phyloP scores from a whole-genome alignment of 2,888 invertebrate species.

The Plemyria rubiginata region DNA sequence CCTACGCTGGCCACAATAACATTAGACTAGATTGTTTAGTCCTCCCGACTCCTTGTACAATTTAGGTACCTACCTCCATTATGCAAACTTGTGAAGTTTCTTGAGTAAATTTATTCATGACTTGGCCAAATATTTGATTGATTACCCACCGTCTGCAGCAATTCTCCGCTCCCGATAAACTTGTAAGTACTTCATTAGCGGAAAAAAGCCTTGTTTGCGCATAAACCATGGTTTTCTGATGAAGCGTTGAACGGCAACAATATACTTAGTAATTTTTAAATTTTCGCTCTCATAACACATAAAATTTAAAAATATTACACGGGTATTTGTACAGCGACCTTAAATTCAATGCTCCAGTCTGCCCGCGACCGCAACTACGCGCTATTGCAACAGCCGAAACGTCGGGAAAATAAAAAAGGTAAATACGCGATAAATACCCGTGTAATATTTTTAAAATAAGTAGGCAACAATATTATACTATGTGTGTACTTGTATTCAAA shows the following conservation, averaged over 20 bases:
- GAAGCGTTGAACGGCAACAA: constrained; percentile 1
- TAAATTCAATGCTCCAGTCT: too few relatives aligned
- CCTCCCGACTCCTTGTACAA: constrained; percentile 10
- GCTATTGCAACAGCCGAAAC: too few relatives aligned
- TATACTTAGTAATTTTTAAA: too few relatives aligned
- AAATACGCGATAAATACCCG: too few relatives aligned
- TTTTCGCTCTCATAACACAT: too few relatives aligned
- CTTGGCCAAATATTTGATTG: constrained; percentile 81
- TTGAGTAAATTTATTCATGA: constrained; percentile 76
- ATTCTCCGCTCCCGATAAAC: constrained; percentile 71
- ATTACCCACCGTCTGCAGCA: constrained; percentile 76
- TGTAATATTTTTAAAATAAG: too few relatives aligned
- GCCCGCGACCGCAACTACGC: too few relatives aligned
- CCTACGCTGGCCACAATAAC: neutral
- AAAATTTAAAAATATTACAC: too few relatives aligned
- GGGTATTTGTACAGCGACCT: too few relatives aligned
- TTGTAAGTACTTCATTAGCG: constrained; percentile 77
- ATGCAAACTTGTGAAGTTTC: constrained; percentile 47
- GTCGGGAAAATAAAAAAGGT: too few relatives aligned
- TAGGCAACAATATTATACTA: too few relatives aligned
- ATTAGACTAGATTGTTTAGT: constrained; percentile 1
- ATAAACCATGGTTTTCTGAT: neutral
- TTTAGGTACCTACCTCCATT: constrained; percentile 20
- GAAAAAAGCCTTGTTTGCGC: constrained; percentile 73
- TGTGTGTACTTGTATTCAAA: too few relatives aligned